phyloP scores from a whole-genome alignment of 2,888 invertebrate genomes.

The Eupithecia exiguata region DNA sequence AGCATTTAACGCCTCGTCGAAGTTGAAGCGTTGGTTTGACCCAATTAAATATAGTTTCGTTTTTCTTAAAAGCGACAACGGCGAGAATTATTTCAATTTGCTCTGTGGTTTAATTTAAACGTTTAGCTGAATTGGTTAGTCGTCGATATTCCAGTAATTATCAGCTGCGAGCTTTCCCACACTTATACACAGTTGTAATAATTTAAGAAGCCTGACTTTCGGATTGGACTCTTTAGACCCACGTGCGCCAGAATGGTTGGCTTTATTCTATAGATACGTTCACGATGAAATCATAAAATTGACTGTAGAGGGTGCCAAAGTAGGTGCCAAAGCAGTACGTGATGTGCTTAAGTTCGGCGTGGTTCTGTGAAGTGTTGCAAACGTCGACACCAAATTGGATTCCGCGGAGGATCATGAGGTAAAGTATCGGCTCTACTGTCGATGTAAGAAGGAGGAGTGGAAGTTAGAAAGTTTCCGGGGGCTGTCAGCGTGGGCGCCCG shows the following conservation, averaged over 20 bases:
- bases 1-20: conserved; percentile 37
- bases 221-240: conserved; percentile 1
- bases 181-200: conserved; percentile 16
- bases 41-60: conserved; percentile 45
- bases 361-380: conserved; percentile 52
- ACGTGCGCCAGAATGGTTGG: conserved; percentile 9
- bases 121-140: background rate
- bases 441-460: conserved; percentile 1
- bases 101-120: conserved; percentile 25
- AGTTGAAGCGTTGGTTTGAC: conserved; percentile 46
- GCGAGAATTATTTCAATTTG: conserved; percentile 49
- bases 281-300: conserved; percentile 39
- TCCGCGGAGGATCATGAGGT: conserved; percentile 72
- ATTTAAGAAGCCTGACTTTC: conserved; percentile 8
- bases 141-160: conserved; percentile 3
- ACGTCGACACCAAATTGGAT: conserved; percentile 74
- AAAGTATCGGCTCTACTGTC: background rate
- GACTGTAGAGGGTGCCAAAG: conserved; percentile 42
- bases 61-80: conserved; percentile 32
- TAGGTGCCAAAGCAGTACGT: conserved; percentile 43
- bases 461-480: conserved; percentile 41
- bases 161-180: conserved; percentile 22
- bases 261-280: conserved; percentile 13
- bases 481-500: conserved; percentile 52
- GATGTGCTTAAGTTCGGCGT: conserved; percentile 52